Evolutionary conservation across 2,113 vertebrate species (phyloP), one percentile per base, ranked within the genome.

Genomic region (Cyprinodon tularosa): DNA sequence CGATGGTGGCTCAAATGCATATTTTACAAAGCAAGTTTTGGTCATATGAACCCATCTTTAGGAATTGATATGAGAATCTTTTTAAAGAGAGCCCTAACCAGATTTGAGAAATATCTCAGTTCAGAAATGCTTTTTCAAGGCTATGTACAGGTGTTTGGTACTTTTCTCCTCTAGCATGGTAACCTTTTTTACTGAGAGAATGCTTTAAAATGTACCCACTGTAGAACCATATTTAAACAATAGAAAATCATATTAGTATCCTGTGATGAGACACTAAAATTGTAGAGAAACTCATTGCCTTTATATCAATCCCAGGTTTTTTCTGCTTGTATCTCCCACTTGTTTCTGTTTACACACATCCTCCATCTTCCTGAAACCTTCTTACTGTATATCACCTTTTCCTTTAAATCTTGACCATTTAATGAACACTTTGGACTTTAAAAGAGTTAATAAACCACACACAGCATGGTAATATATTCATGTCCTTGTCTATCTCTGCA

Each of bases 401-500:
- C 57, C 62, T 62, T 68, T 29, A 48, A 12, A 60, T 72, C 47
- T 17, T 57, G 36, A 1, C 38, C 44, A 10, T 12, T 74, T 48
- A 1, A 38, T 4, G 38, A 72, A 61, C 48, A 67, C 3, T 74
- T 11, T 74, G 38, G 50, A 38, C 2, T 39, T 15, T 57, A 74
- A 74, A 77, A 76, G 1, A 42, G 37, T 60, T 38, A 69, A 72
- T 39, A 77, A 59, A 15, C 22, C 63, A 45, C 66, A 48, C 61
- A 60, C 62, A 62, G 22, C 4, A 11, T 42, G 45, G 4, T 53
- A 40, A 3, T 42, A 3, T 42, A 37, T 66, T 69, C 4, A 14
- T 72, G 22, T 84, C 73, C 78, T 29, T 39, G 64, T 63, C 36
- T 71, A 72, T 81, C 60, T 78, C 70, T 74, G 67, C 73, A 77